A percentile compares a stretch with the other conserved stretches of the same genome.
These are phyloP conservation scores for Centrocercus urophasianus DNA, from an alignment of 2,113 vertebrate genomes.

Conservation along the genomic window DNA sequence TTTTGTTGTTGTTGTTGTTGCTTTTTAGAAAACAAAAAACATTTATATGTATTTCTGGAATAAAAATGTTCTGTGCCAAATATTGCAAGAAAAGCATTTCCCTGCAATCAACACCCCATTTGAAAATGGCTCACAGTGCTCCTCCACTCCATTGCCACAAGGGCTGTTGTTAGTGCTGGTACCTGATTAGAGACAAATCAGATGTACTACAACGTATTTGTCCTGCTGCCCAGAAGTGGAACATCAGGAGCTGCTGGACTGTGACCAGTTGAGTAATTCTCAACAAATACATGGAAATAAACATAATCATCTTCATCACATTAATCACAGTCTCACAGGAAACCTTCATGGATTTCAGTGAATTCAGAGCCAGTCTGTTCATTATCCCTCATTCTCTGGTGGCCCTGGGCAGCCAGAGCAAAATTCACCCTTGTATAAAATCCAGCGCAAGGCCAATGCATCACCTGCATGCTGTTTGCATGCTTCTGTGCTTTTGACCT, in stretches of 20 bases:
- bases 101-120: neutral
- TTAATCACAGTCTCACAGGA: constrained; percentile 9
- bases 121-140: neutral
- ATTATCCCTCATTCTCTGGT: neutral
- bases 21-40: too few relatives aligned
- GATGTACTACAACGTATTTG: neutral
- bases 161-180: neutral
- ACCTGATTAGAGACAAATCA: neutral
- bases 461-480: neutral
- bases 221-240: constrained; percentile 47
- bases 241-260: constrained; percentile 22
- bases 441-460: neutral
- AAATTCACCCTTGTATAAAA: neutral
- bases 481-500: neutral
- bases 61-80: neutral
- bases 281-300: constrained; percentile 46
- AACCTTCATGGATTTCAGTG: constrained; percentile 7
- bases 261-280: constrained; percentile 34
- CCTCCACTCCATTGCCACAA: neutral
- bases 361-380: neutral
- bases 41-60: neutral
- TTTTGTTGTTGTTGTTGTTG: too few relatives aligned
- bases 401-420: neutral
- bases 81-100: neutral
- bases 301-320: constrained; percentile 9